phyloP scores from a whole-genome alignment of 2,797 vertebrate species.

The Chelon auratus region DNA sequence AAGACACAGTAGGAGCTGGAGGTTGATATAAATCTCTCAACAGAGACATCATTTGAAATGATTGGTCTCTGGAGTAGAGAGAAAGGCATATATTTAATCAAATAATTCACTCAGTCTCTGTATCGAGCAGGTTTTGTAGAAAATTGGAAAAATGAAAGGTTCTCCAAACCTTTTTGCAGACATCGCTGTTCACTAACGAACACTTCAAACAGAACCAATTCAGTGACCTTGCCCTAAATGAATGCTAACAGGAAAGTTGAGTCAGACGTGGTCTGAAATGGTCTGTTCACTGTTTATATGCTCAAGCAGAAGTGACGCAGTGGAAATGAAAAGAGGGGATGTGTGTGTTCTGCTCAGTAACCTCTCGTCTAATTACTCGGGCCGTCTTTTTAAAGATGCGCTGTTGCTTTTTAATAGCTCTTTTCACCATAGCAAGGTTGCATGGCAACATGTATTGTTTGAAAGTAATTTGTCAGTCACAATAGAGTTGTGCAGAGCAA shows the following conservation, averaged over 20 bases:
- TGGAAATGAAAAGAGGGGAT: conserved; percentile 3
- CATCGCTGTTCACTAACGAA: neutral
- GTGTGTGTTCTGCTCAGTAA: neutral
- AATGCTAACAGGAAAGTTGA: neutral
- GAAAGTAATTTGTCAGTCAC: too few relatives aligned
- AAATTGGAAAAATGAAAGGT: conserved; percentile 13
- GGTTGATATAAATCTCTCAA: neutral
- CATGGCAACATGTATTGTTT: neutral
- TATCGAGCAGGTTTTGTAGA: neutral
- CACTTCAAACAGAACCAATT: neutral
- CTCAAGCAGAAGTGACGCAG: neutral
- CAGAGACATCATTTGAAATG: neutral
- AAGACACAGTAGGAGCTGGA: neutral
- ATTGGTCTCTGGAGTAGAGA: neutral
- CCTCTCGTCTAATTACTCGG: neutral
- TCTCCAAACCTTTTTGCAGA: neutral
- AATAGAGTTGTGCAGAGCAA: too few relatives aligned
- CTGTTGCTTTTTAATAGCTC: neutral
- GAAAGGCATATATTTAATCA: neutral
- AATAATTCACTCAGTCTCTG: neutral
- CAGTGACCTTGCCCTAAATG: neutral
- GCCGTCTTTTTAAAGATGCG: neutral
- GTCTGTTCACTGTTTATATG: conserved; percentile 15
- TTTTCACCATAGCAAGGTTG: neutral
- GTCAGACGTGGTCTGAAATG: neutral